Evolutionary conservation across 2,113 vertebrate genomes (phyloP), one percentile per base, ranked within the genome.

Genomic region (Saccopteryx bilineata): DNA sequence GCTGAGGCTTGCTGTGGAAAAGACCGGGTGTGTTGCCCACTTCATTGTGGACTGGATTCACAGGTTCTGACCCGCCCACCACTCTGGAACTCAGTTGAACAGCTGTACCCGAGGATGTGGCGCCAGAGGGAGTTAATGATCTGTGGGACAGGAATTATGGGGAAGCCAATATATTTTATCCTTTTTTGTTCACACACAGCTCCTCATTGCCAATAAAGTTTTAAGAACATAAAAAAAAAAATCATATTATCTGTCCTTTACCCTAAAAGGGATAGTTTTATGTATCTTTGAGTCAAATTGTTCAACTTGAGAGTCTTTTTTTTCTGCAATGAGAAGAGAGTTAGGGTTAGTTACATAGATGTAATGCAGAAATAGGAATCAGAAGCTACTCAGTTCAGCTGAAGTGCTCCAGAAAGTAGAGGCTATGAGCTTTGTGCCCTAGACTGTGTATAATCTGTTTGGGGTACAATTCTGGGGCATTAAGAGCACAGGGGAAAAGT

Each of bases 161-260:
- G n/a, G 33, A 63, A 90, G 54, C 26, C 23, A 85, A 5, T 23
- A 68, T 19, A 19, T 69, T 58, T 39, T 63, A 83, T 84, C 65
- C 26, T 48, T 52, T 84, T 86, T 54, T 12, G 15, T 69, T 97
- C 58, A 83, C 8, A 50, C 58, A 56, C 6, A 68, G 46, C 74
- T 87, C 39, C 13, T 76, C 28, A 54, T 52, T 91, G 87, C 75
- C 81, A 87, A 31, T 23, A 33, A 91, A 54, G 5, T 79, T 95
- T 92, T 72, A 72, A 78, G 46, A 56, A 10, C 24, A 39, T 93
- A 74, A 85, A 92, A 33, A 66, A 39, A 65, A 90, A 39, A 52
- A 31, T 66, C 72, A 31, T 52, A 10, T 63, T 7, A 76, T 81
- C 84, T 95, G 10, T 24, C 66, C 71, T 96, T 81, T 80, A 46